Evolutionary conservation across 2,113 vertebrate genomes (phyloP), one percentile per base, ranked within the genome.

Genomic region (Brachionichthys hirsutus): DNA sequence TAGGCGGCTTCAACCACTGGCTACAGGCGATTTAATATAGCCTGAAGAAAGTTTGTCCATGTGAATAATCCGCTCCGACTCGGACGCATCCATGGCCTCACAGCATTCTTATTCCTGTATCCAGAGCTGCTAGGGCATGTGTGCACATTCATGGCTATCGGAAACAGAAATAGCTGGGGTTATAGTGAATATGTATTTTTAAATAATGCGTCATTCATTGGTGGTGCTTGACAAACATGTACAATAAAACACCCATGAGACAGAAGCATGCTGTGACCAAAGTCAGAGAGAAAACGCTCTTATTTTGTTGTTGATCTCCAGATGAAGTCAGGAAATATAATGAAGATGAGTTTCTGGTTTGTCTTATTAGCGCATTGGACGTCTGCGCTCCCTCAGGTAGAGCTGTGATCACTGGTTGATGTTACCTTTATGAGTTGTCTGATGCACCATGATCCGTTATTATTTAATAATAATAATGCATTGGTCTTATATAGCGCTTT

Each of bases 11-110:
- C 59, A 74, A 64, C 60, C 70, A 56, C 62, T 42, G 63, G 61
- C 76, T 69, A 66, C 55, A 54, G 77, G 61, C 84, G 82, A 89
- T 88, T 90, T 84, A 85, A 89, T 87, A 84, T 59, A 24, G 66
- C 82, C 68, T 38, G 38, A 47, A 70, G 78, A 76, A 64, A 67
- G 57, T 12, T 1, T 48, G 34, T 68, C 73, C 35, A 53, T 72
- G 52, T 61, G 75, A 80, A 77, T 80, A 79, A 88, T 84, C 73
- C 62, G 65, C 30, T 49, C 56, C 49, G 3, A 0, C 45, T 73
- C 14, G 24, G 24, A 14, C 65, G 50, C 45, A 59, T 61, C 54
- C 56, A 40, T 16, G 3, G 35, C 54, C 69, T 63, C 55, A 73
- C 52, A 55, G 41, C 61, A 67, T 67, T 75, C 63, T 67, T 30